Percentiles rank a stretch among this genome's conserved stretches.
Evolutionary conservation across 2,888 invertebrate species (phyloP).

Genomic region (Alsophila aescularia): DNA sequence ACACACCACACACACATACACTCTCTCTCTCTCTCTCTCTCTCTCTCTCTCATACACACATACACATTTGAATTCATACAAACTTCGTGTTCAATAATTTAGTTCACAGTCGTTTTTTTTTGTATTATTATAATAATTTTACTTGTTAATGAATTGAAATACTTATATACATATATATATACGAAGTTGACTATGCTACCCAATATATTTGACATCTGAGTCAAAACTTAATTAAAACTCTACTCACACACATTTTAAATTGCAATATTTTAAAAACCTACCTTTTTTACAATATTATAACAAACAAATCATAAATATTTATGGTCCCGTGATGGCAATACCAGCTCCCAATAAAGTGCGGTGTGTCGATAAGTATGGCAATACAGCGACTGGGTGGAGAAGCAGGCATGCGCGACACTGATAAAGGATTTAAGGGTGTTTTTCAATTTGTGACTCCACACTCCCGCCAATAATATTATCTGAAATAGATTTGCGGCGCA

Average conservation of each 20-base stretch:
- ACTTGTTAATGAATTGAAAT: too few relatives aligned
- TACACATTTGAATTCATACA: too few relatives aligned
- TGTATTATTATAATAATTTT: too few relatives aligned
- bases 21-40: too few relatives aligned
- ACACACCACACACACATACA: too few relatives aligned
- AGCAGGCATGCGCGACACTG: constrained; percentile 62
- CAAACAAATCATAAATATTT: constrained; percentile 52
- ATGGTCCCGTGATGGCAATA: constrained; percentile 48
- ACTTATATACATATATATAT: too few relatives aligned
- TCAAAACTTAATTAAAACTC: too few relatives aligned
- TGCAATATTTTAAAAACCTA: neutral
- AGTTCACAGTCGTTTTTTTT: too few relatives aligned
- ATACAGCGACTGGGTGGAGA: constrained; percentile 55
- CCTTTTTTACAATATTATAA: constrained; percentile 18
- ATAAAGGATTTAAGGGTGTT: constrained; percentile 71
- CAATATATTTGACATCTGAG: too few relatives aligned
- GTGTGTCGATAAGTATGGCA: constrained; percentile 66
- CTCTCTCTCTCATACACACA: too few relatives aligned
- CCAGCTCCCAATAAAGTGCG: constrained; percentile 55
- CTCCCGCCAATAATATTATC: constrained; percentile 56
- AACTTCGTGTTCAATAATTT: too few relatives aligned
- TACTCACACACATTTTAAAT: neutral
- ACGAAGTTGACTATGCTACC: too few relatives aligned
- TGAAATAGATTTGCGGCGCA: constrained; percentile 45
- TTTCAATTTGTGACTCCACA: constrained; percentile 60